phyloP scores from a whole-genome alignment of 2,888 invertebrate genomes.

The Diarsia mendica region DNA sequence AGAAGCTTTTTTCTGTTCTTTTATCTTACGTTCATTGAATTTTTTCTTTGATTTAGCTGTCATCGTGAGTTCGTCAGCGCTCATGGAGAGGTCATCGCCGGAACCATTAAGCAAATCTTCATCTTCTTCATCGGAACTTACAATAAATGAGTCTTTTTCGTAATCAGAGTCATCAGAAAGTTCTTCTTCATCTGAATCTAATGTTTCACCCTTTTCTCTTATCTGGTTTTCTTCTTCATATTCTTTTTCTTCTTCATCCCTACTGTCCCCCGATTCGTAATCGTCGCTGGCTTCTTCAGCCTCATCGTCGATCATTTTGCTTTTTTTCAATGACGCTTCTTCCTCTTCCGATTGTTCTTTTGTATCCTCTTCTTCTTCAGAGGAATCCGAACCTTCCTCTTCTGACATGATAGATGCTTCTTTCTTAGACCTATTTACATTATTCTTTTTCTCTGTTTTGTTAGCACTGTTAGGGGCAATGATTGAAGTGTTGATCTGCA shows the following conservation, averaged over 20 bases:
- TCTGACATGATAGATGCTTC: conserved; percentile 43
- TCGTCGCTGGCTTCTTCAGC: conserved; percentile 83
- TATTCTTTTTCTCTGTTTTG: conserved; percentile 56
- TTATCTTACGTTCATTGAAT: conserved; percentile 82
- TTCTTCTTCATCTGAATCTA: conserved; percentile 85
- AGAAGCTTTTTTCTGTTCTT: conserved; percentile 86
- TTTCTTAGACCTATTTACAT: conserved; percentile 54
- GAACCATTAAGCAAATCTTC: conserved; percentile 83
- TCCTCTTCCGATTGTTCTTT: conserved; percentile 73
- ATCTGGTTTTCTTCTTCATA: conserved; percentile 89
- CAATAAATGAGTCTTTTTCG: conserved; percentile 90
- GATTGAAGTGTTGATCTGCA: conserved; percentile 80
- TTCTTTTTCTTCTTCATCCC: conserved; percentile 85
- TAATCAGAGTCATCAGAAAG: conserved; percentile 85
- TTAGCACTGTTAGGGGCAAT: conserved; percentile 70
- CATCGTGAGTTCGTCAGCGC: conserved; percentile 85
- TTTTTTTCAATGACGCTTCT: conserved; percentile 66
- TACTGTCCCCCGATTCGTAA: conserved; percentile 87
- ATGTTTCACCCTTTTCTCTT: conserved; percentile 86
- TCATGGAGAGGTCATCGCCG: conserved; percentile 85
- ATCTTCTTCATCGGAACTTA: conserved; percentile 87
- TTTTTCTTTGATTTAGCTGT: conserved; percentile 84
- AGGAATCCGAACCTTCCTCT: conserved; percentile 54
- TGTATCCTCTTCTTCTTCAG: conserved; percentile 63
- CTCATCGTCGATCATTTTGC: conserved; percentile 78